phyloP scores from a whole-genome alignment of 2,113 vertebrate genomes.

The Dinomys branickii region DNA sequence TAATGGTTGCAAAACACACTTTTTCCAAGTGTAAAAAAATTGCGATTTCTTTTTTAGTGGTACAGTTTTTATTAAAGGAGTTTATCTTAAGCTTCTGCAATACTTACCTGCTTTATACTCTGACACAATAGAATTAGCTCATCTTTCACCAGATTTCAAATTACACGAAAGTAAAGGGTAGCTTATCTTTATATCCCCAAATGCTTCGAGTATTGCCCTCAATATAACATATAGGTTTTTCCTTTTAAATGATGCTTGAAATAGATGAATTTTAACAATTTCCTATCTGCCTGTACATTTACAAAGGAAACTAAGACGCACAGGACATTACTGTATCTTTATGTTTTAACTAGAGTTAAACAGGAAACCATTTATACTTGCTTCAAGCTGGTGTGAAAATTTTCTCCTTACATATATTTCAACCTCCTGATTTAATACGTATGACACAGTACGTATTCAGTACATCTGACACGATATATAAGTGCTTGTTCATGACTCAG shows the following conservation, averaged over 20 bases:
- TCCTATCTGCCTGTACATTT: neutral
- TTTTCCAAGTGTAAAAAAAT: neutral
- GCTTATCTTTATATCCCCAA: slow-evolving; percentile 21
- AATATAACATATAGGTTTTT: neutral
- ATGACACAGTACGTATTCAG: neutral
- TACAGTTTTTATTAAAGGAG: neutral
- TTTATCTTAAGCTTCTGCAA: neutral
- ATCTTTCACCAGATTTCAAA: neutral
- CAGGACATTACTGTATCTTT: neutral
- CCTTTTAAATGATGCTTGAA: slow-evolving; percentile 46
- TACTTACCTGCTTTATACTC: neutral
- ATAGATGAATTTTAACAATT: neutral
- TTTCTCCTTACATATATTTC: slow-evolving; percentile 33
- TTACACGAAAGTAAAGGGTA: neutral
- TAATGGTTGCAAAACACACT: neutral
- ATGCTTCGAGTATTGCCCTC: neutral
- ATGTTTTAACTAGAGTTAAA: slow-evolving; percentile 9
- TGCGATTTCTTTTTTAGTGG: neutral
- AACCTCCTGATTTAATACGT: neutral
- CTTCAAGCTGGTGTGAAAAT: neutral
- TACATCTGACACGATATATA: neutral
- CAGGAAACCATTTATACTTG: slow-evolving; percentile 40
- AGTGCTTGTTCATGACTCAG: neutral
- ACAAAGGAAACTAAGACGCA: slow-evolving; percentile 29
- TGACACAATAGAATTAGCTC: neutral